Evolutionary conservation across 2,113 vertebrate genomes (phyloP).

Genomic region (Thalassarche chlororhynchos): DNA sequence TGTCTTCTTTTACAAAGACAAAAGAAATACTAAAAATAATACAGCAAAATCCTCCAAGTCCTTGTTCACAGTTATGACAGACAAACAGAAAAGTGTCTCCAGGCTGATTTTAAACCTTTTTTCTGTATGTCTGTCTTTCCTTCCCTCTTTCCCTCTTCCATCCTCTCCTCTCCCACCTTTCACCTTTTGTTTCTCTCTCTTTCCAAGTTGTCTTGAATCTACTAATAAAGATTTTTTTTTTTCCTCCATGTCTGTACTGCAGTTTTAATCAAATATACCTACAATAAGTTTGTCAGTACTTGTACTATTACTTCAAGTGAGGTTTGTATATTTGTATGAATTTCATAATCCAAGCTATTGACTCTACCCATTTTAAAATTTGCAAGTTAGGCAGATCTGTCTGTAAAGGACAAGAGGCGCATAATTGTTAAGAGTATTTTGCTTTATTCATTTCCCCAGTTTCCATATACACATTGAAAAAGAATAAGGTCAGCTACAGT

Average conservation of each 20-base stretch:
- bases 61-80: neutral
- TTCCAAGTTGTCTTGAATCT: neutral
- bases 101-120: neutral
- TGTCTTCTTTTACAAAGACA: neutral
- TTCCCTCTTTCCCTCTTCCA: neutral
- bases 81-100: neutral
- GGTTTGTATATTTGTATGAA: neutral
- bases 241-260: neutral
- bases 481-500: neutral
- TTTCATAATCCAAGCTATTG: neutral
- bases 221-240: neutral
- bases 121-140: neutral
- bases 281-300: no score
- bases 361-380: neutral
- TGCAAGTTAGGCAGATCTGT: neutral
- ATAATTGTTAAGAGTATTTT: neutral
- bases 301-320: neutral
- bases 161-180: neutral
- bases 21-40: neutral
- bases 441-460: neutral
- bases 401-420: neutral
- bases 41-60: neutral
- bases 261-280: neutral
- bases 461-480: neutral
- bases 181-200: no score